These are phyloP conservation scores for Iphiclides podalirius DNA, from an alignment of 2,888 invertebrate species.

Conservation along the genomic window DNA sequence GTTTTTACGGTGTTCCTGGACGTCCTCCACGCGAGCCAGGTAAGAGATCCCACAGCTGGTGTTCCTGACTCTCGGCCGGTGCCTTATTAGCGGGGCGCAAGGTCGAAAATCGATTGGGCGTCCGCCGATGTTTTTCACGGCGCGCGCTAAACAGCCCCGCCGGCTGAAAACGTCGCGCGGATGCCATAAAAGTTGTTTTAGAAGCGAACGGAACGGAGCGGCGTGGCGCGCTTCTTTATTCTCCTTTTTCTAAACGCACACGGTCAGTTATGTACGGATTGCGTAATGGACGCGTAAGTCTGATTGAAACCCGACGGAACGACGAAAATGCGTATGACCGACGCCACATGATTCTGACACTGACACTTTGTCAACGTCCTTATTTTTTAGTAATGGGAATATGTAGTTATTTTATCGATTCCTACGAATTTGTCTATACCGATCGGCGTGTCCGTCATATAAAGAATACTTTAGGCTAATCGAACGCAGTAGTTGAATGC, in stretches of 20 bases:
- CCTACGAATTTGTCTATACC: too few species aligned
- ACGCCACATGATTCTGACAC: constrained; percentile 15
- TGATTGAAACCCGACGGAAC: constrained; percentile 7
- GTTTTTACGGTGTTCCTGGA: constrained; percentile 81
- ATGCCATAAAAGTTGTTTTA: constrained; percentile 62
- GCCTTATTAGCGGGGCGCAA: too few species aligned
- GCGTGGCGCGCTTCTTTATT: constrained; percentile 33
- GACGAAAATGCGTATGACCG: background rate
- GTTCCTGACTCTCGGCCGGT: constrained; percentile 36
- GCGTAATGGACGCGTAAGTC: constrained; percentile 51
- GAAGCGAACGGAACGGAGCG: constrained; percentile 39
- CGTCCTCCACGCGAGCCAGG: constrained; percentile 79
- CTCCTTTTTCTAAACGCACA: constrained; percentile 35
- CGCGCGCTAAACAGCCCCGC: constrained; percentile 58
- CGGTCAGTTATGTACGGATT: constrained; percentile 36
- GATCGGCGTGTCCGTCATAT: too few species aligned
- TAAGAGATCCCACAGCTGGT: constrained; percentile 47
- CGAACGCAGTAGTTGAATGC: too few species aligned
- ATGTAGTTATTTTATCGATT: too few species aligned
- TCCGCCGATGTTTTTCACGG: constrained; percentile 69
- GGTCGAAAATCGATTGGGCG: constrained; percentile 74
- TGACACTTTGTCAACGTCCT: too few species aligned
- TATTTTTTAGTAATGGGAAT: too few species aligned
- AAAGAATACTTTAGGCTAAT: too few species aligned
- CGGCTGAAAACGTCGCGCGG: constrained; percentile 60